Evolutionary conservation across 2,113 vertebrate species (phyloP).

Genomic region (Holacanthus passer): DNA sequence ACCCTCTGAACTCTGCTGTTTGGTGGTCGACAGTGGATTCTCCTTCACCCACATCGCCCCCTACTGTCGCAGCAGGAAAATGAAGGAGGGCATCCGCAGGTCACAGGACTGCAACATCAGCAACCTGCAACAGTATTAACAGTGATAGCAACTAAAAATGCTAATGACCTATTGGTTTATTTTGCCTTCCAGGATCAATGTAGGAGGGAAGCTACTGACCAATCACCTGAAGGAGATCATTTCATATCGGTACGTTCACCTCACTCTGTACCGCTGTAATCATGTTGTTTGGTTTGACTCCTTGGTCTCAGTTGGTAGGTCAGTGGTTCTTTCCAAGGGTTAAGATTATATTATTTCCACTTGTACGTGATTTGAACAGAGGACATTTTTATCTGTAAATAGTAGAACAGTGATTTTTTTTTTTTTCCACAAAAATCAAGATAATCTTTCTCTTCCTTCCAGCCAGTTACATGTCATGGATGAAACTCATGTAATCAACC

Average conservation of each 20-base stretch:
- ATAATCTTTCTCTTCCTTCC: not conserved
- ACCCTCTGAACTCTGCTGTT: conserved; percentile 92
- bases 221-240: conserved; percentile 99
- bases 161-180: not conserved
- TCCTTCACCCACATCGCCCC: conserved; percentile 97
- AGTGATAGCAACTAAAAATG: accelerated
- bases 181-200: conserved; percentile 89
- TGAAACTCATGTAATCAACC: conserved; percentile 97
- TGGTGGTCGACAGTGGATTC: conserved; percentile 97
- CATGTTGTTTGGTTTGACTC: not conserved
- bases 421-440: not conserved
- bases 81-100: conserved; percentile 97
- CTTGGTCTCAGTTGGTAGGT: not conserved
- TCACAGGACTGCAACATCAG: conserved; percentile 54
- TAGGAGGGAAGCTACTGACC: conserved; percentile 96
- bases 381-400: too few species aligned
- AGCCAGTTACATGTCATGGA: conserved; percentile 99
- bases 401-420: too few species aligned
- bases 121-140: not conserved
- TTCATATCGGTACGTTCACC: conserved; percentile 91
- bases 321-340: not conserved
- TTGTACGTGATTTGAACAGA: too few species aligned
- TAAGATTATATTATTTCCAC: too few species aligned
- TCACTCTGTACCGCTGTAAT: too few species aligned
- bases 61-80: conserved; percentile 95